Evolutionary conservation across 1,140 invertebrate species (phyloP).

Genomic region (Drosophila tristis): DNA sequence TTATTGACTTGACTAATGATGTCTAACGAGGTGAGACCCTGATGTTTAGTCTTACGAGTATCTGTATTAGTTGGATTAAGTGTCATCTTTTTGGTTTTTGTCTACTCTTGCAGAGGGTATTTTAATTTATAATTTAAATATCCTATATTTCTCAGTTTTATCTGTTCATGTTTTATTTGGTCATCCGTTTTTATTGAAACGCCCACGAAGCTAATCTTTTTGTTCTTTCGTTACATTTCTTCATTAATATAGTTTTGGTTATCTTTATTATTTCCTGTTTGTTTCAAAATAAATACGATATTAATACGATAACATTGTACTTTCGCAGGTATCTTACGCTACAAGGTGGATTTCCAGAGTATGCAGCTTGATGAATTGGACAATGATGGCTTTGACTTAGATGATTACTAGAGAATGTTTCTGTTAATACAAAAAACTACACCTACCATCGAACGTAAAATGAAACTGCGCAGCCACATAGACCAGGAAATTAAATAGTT

Average conservation of each 20-base stretch:
- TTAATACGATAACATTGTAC: conserved; percentile 10
- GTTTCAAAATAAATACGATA: not conserved
- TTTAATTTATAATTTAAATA: not conserved
- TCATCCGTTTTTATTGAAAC: too few relatives aligned
- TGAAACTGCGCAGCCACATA: conserved; percentile 56
- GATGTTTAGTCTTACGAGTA: not conserved
- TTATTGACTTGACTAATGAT: too few relatives aligned
- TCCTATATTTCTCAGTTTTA: too few relatives aligned
- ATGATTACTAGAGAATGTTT: conserved; percentile 92
- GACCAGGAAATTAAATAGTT: conserved; percentile 70
- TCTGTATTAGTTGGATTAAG: not conserved
- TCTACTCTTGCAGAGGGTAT: too few relatives aligned
- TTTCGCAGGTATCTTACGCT: conserved; percentile 91
- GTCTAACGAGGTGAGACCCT: conserved; percentile 25
- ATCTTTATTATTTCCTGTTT: not conserved
- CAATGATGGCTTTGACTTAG: conserved; percentile 93
- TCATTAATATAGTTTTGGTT: conserved; percentile 17
- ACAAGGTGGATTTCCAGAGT: conserved; percentile 99
- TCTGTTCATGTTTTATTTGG: too few relatives aligned
- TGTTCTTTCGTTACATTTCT: not conserved
- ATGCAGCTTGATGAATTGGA: conserved; percentile 96
- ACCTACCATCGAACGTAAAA: conserved; percentile 47
- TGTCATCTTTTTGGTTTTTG: not conserved
- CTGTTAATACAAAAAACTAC: conserved; percentile 48
- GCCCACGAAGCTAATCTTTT: too few relatives aligned